Percentiles rank a stretch among this genome's conserved stretches.
Evolutionary conservation across 92 coral and sea anemone species (phyloP).

Genomic region (Phenganax subtilis): DNA sequence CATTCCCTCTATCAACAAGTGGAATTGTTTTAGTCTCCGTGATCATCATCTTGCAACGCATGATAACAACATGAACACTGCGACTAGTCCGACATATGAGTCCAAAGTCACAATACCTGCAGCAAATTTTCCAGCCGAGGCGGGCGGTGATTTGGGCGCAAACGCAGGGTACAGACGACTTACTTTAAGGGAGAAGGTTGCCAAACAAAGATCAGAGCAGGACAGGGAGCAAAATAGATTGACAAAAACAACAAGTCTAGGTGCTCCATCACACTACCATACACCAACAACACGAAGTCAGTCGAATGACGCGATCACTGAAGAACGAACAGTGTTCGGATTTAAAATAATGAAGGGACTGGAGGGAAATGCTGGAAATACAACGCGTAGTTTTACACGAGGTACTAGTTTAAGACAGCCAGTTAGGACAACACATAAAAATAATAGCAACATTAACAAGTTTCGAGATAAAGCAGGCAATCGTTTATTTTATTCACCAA

Average conservation of each 20-base stretch:
- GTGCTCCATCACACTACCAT: not conserved
- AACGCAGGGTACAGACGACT: not conserved
- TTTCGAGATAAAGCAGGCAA: not conserved
- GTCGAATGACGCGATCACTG: conserved; percentile 7
- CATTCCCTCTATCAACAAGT: conserved; percentile 17
- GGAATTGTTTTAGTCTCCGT: conserved; percentile 24
- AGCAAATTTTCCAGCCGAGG: not conserved
- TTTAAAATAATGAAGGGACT: conserved; percentile 27
- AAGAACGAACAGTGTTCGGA: conserved; percentile 31
- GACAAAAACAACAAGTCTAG: not conserved
- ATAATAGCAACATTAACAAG: not conserved
- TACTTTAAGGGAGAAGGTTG: conserved; percentile 19
- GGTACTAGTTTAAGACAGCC: conserved; percentile 18
- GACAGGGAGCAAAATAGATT: not conserved
- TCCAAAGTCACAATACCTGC: not conserved
- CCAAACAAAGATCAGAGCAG: conserved; percentile 1
- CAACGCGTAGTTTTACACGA: not conserved
- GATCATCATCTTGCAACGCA: not conserved
- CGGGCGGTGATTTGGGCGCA: not conserved
- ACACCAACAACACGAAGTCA: not conserved
- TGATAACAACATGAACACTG: conserved; percentile 2
- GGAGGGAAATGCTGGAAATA: not conserved
- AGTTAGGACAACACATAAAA: not conserved
- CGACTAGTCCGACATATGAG: conserved; percentile 7
- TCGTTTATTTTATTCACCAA: conserved; percentile 17